Conservation (phyloP, 2,888 invertebrate genomes). For the Cephalotes varians region DNA sequence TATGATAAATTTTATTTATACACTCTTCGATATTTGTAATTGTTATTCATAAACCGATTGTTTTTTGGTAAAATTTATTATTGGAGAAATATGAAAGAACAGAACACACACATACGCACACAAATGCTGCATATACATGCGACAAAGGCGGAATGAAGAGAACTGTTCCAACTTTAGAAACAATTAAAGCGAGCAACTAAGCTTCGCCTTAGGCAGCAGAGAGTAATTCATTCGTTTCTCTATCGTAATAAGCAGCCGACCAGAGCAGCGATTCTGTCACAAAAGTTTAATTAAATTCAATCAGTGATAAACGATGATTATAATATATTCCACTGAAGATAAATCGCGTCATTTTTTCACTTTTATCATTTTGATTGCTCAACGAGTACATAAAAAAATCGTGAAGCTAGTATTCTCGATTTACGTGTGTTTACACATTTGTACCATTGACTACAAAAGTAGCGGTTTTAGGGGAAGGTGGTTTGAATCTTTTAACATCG, state of each 20-base stretch:
- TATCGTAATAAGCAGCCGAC: slow-evolving; percentile 52
- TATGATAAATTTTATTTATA: background rate
- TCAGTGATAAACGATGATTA: slow-evolving; percentile 38
- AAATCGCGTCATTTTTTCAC: background rate
- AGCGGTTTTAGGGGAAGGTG: background rate
- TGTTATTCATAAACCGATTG: slow-evolving; percentile 1
- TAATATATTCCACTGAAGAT: background rate
- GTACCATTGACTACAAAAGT: background rate
- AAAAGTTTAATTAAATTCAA: slow-evolving; percentile 74
- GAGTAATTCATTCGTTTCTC: slow-evolving; percentile 72
- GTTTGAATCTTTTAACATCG: background rate
- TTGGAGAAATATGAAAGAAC: background rate
- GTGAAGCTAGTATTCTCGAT: background rate
- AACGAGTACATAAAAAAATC: background rate
- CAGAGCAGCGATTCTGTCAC: slow-evolving; percentile 55
- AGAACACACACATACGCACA: background rate
- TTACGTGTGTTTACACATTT: background rate
- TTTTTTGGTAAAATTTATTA: background rate
- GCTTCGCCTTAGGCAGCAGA: slow-evolving; percentile 59
- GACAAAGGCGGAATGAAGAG: slow-evolving; percentile 46
- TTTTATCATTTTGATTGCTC: background rate
- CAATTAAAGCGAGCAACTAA: slow-evolving; percentile 70
- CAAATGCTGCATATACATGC: background rate
- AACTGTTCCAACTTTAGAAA: slow-evolving; percentile 56
- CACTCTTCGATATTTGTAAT: background rate